Evolutionary conservation across 2,888 invertebrate species (phyloP).

Genomic region (Spatulosminthurus flaviceps): DNA sequence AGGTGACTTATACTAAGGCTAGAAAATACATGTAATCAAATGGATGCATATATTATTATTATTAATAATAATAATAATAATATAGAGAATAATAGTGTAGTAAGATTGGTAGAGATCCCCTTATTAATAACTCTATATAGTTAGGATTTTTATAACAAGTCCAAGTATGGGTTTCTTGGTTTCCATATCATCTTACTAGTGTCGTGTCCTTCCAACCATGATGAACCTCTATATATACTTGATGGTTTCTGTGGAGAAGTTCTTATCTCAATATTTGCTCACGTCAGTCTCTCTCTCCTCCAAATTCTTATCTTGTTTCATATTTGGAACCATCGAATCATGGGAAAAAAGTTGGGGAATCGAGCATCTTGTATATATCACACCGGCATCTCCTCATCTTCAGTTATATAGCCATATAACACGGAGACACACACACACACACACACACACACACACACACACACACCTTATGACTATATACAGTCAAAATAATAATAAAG

Average conservation of each 20-base stretch:
- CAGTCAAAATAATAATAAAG: not conserved
- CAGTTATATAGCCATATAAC: not conserved
- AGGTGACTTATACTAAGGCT: too few species aligned
- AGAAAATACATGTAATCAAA: too few species aligned
- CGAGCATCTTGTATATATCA: slow-evolving; percentile 31
- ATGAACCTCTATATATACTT: not conserved
- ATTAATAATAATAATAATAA: too few species aligned
- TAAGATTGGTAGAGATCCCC: too few species aligned
- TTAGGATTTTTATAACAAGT: slow-evolving; percentile 16
- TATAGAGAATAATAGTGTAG: too few species aligned
- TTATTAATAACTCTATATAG: too few species aligned
- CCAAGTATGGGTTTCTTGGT: slow-evolving; percentile 22
- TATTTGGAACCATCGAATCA: slow-evolving; percentile 31
- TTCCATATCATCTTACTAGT: slow-evolving; percentile 27
- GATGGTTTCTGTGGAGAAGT: slow-evolving; percentile 21
- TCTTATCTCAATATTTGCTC: slow-evolving; percentile 49
- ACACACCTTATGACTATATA: not conserved
- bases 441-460: too few species aligned
- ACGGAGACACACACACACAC: too few species aligned
- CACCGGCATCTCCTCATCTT: slow-evolving; percentile 32
- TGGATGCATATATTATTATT: too few species aligned
- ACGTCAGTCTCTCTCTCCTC: slow-evolving; percentile 47
- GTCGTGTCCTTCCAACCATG: slow-evolving; percentile 6
- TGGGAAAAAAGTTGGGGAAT: slow-evolving; percentile 15
- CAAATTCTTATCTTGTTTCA: slow-evolving; percentile 48